phyloP scores from a whole-genome alignment of 1,140 invertebrate species.

The Neodiprion pinetum region DNA sequence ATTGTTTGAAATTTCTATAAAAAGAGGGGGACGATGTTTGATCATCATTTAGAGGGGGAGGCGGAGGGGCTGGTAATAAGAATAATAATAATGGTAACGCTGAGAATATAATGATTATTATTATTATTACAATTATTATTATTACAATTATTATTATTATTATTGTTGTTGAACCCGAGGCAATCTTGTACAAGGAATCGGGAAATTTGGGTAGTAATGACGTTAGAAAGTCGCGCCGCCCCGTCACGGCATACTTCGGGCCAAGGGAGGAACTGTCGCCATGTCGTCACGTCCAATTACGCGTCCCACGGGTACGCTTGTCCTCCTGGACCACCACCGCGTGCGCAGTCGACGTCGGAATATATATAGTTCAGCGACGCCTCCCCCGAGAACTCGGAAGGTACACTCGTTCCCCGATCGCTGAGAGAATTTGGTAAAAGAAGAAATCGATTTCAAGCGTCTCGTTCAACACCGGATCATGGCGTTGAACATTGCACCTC shows the following conservation, averaged over 20 bases:
- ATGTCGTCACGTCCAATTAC: conserved; percentile 1
- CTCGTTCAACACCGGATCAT: conserved; percentile 16
- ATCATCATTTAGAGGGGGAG: no score
- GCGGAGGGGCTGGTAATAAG: no score
- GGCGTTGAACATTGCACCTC: conserved; percentile 5
- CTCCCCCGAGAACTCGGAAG: background rate
- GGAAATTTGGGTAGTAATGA: background rate
- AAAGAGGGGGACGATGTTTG: no score
- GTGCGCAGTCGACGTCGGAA: background rate
- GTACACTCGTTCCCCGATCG: background rate
- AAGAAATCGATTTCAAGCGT: no score
- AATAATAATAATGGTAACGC: no score
- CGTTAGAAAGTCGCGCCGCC: background rate
- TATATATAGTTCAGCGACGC: background rate
- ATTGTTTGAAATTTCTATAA: no score
- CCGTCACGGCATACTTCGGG: background rate
- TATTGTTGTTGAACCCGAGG: background rate
- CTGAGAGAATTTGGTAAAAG: no score
- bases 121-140: no score
- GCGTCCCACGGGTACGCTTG: background rate
- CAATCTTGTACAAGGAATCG: background rate
- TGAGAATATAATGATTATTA: no score
- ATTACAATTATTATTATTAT: background rate
- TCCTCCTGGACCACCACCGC: background rate
- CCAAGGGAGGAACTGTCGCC: background rate